phyloP scores from a whole-genome alignment of 1,140 invertebrate genomes.

The Ptiloglossa arizonensis region DNA sequence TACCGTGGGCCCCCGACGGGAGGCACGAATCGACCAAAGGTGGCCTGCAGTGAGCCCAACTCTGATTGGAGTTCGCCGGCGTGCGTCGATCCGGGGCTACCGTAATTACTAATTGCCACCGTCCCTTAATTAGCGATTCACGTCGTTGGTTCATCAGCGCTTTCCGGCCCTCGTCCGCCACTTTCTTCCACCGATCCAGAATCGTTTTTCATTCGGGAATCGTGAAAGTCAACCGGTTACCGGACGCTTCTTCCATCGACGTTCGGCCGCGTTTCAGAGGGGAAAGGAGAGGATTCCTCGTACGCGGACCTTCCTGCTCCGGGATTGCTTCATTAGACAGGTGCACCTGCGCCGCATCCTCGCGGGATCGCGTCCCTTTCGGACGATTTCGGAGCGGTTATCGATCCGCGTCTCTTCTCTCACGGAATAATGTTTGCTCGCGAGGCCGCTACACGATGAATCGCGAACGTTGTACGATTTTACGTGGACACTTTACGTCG shows the following conservation, averaged over 20 bases:
- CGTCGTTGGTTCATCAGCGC: constrained; percentile 38
- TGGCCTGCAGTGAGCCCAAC: not conserved
- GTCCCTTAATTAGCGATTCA: constrained; percentile 74
- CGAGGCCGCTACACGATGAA: not conserved
- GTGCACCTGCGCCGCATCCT: constrained; percentile 45
- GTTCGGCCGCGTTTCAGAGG: not conserved
- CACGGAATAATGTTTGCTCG: not conserved
- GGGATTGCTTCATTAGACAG: constrained; percentile 64
- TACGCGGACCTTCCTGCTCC: constrained; percentile 33
- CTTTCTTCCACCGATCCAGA: constrained; percentile 25
- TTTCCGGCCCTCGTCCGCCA: constrained; percentile 4
- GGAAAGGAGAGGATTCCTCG: constrained; percentile 24
- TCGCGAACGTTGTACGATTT: not conserved
- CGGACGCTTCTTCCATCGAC: not conserved
- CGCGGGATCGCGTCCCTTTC: not conserved
- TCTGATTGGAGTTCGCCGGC: constrained; percentile 38
- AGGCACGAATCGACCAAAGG: not conserved
- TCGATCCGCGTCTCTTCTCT: not conserved
- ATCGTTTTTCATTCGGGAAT: constrained; percentile 33
- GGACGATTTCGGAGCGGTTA: constrained; percentile 22
- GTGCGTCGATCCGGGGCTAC: constrained; percentile 56
- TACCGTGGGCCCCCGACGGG: constrained; percentile 57
- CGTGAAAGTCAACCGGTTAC: constrained; percentile 11
- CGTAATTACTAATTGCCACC: constrained; percentile 77
- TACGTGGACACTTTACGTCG: not conserved